These are phyloP conservation scores for Semicossyphus pulcher DNA, from an alignment of 2,113 vertebrate genomes.

Conservation along the genomic window DNA sequence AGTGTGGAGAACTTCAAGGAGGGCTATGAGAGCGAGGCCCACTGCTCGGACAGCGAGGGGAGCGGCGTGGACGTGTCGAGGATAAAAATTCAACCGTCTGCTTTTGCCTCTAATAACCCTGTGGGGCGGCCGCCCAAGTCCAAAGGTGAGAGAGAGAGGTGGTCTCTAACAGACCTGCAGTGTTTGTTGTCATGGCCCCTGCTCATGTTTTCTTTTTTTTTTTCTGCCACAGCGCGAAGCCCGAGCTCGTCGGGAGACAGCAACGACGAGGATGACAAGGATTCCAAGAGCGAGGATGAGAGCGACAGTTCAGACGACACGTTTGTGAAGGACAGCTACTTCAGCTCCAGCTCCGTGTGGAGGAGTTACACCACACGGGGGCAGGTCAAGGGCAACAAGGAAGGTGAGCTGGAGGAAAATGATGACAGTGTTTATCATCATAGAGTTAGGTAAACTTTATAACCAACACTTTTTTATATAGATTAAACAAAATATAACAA, in stretches of 20 bases:
- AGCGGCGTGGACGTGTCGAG: slow-evolving; percentile 93
- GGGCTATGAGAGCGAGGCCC: slow-evolving; percentile 96
- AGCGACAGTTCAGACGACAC: slow-evolving; percentile 97
- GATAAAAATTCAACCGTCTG: slow-evolving; percentile 76
- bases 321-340: slow-evolving; percentile 93
- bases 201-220: not conserved
- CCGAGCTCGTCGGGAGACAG: slow-evolving; percentile 76
- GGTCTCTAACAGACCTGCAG: not conserved
- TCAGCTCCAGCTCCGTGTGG: slow-evolving; percentile 91
- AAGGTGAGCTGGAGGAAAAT: slow-evolving; percentile 78
- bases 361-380: slow-evolving; percentile 96
- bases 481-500: too few species aligned
- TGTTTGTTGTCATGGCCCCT: not conserved
- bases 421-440: not conserved
- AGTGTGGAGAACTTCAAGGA: slow-evolving; percentile 99
- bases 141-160: slow-evolving; percentile 37
- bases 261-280: slow-evolving; percentile 88
- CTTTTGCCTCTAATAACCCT: slow-evolving; percentile 59
- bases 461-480: too few species aligned
- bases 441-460: too few species aligned
- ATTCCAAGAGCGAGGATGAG: slow-evolving; percentile 92
- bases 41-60: slow-evolving; percentile 93
- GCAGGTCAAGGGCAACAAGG: slow-evolving; percentile 92
- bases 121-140: slow-evolving; percentile 57
- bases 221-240: slow-evolving; percentile 55